These are phyloP conservation scores for Monopterus albus DNA, from an alignment of 2,113 vertebrate species.

Conservation along the genomic window DNA sequence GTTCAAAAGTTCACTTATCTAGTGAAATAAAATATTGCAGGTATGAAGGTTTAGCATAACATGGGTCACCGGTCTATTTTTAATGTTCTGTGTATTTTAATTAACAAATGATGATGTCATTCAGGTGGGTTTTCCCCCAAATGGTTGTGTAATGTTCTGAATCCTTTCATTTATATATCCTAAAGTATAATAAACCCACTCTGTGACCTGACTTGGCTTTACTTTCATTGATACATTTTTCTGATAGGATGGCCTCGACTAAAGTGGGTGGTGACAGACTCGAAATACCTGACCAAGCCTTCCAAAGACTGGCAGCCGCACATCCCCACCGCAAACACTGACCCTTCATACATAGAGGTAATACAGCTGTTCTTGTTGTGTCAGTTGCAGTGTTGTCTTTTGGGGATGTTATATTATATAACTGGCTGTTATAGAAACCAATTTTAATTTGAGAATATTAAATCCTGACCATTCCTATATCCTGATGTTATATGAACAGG, in stretches of 20 bases:
- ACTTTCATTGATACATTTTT: not conserved
- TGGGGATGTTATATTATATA: not conserved
- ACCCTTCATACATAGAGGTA: conserved; percentile 97
- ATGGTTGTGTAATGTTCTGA: not conserved
- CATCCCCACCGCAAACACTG: conserved; percentile 92
- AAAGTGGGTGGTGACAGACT: conserved; percentile 99
- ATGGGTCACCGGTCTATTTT: too few relatives aligned
- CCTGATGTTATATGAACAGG: not conserved
- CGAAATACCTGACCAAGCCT: conserved; percentile 97
- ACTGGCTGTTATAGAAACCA: not conserved
- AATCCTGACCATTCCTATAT: not conserved
- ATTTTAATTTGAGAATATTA: not conserved
- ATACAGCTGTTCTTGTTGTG: conserved; percentile 14
- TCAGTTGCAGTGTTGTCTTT: not conserved
- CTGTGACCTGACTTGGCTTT: not conserved
- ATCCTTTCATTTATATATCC: too few relatives aligned
- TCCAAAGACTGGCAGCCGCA: conserved; percentile 99
- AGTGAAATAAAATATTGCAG: too few relatives aligned
- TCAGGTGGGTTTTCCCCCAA: not conserved
- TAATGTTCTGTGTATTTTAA: too few relatives aligned
- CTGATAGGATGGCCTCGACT: conserved; percentile 94
- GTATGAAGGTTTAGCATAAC: too few relatives aligned
- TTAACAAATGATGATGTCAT: not conserved
- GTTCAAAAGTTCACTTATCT: too few relatives aligned
- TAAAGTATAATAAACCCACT: too few relatives aligned